Conservation (phyloP, 1,140 invertebrate genomes). For the Leucophenga varia region DNA sequence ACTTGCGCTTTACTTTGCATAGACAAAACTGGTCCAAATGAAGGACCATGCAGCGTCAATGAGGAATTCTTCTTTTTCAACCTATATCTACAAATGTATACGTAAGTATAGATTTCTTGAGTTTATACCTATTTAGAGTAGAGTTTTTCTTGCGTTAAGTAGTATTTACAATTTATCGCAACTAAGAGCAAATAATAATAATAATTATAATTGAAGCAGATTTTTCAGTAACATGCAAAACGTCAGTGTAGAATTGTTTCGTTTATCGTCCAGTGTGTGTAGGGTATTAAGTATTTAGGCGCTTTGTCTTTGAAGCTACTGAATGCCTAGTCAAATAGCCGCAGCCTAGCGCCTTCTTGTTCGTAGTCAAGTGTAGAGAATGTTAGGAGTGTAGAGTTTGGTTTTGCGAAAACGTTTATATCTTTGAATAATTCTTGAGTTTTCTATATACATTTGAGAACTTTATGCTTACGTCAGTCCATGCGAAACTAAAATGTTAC, state of each 20-base stretch:
- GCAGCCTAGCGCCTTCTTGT: neutral
- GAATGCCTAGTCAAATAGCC: neutral
- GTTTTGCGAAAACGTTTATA: no score
- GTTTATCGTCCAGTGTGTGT: no score
- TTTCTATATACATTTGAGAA: no score
- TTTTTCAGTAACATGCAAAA: slow-evolving; percentile 54
- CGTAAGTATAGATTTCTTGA: no score
- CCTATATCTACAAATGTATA: no score
- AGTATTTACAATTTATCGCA: slow-evolving; percentile 42
- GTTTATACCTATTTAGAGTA: slow-evolving; percentile 22
- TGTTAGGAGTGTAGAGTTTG: no score
- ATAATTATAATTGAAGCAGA: slow-evolving; percentile 46
- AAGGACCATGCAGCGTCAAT: slow-evolving; percentile 40
- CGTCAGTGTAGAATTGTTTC: no score
- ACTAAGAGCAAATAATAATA: slow-evolving; percentile 17
- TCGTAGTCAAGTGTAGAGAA: slow-evolving; percentile 19
- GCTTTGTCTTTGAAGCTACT: neutral
- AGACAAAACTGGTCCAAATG: slow-evolving; percentile 24
- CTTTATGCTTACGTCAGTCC: slow-evolving; percentile 36
- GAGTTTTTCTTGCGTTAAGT: slow-evolving; percentile 16
- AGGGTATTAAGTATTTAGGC: no score
- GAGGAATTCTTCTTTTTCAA: slow-evolving; percentile 38
- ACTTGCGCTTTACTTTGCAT: slow-evolving; percentile 34
- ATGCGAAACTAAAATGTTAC: slow-evolving; percentile 22
- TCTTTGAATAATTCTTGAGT: no score